These are phyloP conservation scores for Chloropsis hardwickii DNA, from an alignment of 2,113 vertebrate species.

Conservation along the genomic window DNA sequence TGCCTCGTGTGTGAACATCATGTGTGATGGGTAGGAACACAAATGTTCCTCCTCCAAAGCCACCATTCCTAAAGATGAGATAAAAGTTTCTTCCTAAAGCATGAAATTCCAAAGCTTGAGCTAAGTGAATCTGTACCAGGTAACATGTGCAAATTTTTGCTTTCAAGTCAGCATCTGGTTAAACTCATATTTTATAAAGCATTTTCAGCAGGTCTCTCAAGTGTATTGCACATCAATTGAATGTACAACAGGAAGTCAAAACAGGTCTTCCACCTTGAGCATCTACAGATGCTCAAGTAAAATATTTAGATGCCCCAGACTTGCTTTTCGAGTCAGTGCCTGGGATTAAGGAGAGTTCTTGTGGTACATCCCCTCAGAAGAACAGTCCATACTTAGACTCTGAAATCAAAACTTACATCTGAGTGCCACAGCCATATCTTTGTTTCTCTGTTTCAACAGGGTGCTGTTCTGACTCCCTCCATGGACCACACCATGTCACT, in stretches of 20 bases:
- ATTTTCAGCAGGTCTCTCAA: neutral
- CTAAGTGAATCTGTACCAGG: neutral
- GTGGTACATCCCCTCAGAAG: neutral
- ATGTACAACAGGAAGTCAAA: neutral
- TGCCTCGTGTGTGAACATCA: neutral
- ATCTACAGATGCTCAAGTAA: neutral
- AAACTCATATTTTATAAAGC: neutral
- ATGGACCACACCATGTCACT: conserved; percentile 98
- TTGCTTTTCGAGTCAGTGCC: neutral
- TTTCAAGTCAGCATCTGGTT: neutral
- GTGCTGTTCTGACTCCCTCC: conserved; percentile 95
- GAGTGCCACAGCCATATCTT: neutral
- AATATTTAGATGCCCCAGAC: neutral
- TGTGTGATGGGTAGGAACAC: neutral
- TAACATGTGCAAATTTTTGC: neutral
- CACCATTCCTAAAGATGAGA: neutral
- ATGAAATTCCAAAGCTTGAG: neutral
- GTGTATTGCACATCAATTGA: neutral
- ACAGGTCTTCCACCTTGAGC: neutral
- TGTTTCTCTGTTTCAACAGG: conserved; percentile 68
- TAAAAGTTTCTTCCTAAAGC: neutral
- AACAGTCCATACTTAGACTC: neutral
- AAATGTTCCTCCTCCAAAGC: neutral
- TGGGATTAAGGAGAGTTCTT: neutral
- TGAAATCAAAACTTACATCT: neutral